A percentile compares a stretch with the other conserved stretches of the same genome.
Conservation (phyloP, 1,140 invertebrate genomes). For the Sweltsa coloradensis region DNA sequence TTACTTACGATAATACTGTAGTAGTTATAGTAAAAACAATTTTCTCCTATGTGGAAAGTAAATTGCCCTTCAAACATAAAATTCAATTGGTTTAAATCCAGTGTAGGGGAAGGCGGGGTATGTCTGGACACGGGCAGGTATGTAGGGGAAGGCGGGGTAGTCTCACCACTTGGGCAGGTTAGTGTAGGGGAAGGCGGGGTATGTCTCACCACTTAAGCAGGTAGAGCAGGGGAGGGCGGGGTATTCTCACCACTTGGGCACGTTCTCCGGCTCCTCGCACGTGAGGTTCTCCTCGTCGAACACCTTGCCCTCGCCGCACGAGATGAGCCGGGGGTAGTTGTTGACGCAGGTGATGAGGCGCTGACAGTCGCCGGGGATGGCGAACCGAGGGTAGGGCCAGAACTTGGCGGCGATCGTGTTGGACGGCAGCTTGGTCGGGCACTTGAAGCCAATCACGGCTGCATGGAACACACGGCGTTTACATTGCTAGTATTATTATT, state of each 20-base stretch:
- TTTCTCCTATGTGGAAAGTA: too few relatives aligned
- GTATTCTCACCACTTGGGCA: constrained; percentile 10
- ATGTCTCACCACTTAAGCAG: too few relatives aligned
- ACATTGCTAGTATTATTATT: too few relatives aligned
- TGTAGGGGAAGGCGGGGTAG: too few relatives aligned
- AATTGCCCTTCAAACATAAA: too few relatives aligned
- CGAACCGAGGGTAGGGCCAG: constrained; percentile 80
- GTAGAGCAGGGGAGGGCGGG: too few relatives aligned
- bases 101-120: too few relatives aligned
- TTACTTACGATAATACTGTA: too few relatives aligned
- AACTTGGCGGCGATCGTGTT: constrained; percentile 67
- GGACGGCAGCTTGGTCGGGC: constrained; percentile 65
- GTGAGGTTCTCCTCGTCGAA: constrained; percentile 70
- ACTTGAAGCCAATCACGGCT: constrained; percentile 38
- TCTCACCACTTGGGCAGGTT: constrained; percentile 11
- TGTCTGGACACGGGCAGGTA: too few relatives aligned
- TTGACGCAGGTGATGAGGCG: constrained; percentile 80
- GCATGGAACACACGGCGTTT: constrained; percentile 10
- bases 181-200: too few relatives aligned
- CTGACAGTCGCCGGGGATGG: constrained; percentile 69
- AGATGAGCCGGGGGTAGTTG: constrained; percentile 68
- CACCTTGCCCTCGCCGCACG: constrained; percentile 73
- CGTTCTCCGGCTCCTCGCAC: constrained; percentile 49
- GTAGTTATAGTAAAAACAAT: too few relatives aligned
- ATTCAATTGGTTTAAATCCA: too few relatives aligned